Percentiles rank a stretch among this genome's conserved stretches.
Evolutionary conservation across 2,797 vertebrate genomes (phyloP).

Genomic region (Momotus momota): DNA sequence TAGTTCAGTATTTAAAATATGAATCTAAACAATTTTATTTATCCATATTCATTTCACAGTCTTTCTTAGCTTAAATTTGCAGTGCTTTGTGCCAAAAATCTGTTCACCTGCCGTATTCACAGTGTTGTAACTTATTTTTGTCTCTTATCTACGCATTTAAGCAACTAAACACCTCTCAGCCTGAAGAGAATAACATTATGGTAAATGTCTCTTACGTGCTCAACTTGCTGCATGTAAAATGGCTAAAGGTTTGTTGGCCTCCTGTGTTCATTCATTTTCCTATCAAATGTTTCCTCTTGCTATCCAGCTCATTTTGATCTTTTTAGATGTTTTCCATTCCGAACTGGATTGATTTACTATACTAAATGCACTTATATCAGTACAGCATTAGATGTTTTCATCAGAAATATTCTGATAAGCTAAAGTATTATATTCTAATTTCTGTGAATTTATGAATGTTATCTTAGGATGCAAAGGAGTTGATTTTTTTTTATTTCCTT

Average conservation of each 20-base stretch:
- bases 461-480: neutral
- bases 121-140: conserved; percentile 78
- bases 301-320: conserved; percentile 36
- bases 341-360: neutral
- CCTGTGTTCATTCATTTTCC: conserved; percentile 81
- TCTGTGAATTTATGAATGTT: neutral
- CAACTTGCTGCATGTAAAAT: conserved; percentile 97
- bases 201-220: conserved; percentile 97
- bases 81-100: neutral
- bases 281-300: conserved; percentile 83
- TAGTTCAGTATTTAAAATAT: neutral
- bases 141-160: conserved; percentile 82
- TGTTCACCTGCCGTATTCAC: conserved; percentile 50
- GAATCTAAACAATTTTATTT: neutral
- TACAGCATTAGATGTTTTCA: neutral
- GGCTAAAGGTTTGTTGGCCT: conserved; percentile 95
- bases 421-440: neutral
- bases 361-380: neutral
- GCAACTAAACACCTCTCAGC: conserved; percentile 89
- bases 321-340: neutral
- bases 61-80: neutral
- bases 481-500: neutral
- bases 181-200: conserved; percentile 89
- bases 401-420: neutral
- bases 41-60: neutral